These are phyloP conservation scores for Daktulosphaira vitifoliae DNA, from an alignment of 1,140 invertebrate species.

Conservation along the genomic window DNA sequence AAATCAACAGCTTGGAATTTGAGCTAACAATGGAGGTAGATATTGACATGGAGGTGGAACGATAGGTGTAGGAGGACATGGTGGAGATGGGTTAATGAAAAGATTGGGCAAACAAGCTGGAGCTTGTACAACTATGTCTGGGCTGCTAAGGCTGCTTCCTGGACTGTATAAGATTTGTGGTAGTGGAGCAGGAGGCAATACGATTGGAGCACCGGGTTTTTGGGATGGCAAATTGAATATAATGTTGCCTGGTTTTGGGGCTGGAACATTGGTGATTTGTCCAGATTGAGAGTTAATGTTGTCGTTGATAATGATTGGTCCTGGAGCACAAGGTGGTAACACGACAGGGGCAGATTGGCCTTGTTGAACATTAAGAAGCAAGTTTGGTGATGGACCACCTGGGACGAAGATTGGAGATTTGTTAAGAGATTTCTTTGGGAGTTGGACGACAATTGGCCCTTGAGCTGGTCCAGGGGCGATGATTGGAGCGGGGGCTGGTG, in stretches of 20 bases:
- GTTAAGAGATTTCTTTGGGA: no score
- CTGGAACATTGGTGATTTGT: background rate
- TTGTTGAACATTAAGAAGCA: background rate
- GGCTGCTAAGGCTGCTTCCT: background rate
- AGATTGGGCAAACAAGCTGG: no score
- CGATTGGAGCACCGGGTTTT: background rate
- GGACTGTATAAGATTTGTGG: background rate
- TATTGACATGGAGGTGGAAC: no score
- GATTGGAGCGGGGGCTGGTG: background rate
- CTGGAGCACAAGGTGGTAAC: background rate
- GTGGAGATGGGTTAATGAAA: no score
- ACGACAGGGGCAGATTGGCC: background rate
- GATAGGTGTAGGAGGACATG: no score
- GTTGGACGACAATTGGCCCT: no score
- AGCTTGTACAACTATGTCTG: background rate
- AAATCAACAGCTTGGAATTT: no score
- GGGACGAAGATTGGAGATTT: background rate
- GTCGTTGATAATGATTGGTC: background rate
- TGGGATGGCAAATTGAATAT: background rate
- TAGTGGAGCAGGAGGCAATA: background rate
- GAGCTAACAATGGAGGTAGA: no score
- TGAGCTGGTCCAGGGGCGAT: background rate
- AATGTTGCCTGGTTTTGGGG: background rate
- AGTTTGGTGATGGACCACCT: background rate
- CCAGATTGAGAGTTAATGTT: background rate